Evolutionary conservation across 2,113 vertebrate species (phyloP).

Genomic region (Hyla sarda): DNA sequence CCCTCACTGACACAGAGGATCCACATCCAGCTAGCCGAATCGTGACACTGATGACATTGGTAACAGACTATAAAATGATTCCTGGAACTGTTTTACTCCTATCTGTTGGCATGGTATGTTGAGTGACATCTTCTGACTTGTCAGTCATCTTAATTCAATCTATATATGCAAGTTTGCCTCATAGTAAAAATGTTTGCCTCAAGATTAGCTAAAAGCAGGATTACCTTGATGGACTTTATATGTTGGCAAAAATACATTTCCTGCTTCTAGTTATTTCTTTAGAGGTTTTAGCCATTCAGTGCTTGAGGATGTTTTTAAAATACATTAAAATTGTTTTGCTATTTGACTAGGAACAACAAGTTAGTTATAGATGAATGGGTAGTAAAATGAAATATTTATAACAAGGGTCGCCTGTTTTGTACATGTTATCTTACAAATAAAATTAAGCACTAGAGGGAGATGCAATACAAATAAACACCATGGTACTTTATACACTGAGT

Average conservation of each 20-base stretch:
- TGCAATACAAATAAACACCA: constrained; percentile 31
- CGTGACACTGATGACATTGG: not conserved
- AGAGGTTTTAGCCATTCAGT: not conserved
- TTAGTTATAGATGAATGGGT: not conserved
- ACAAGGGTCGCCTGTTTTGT: not conserved
- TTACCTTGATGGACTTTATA: not conserved
- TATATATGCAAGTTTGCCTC: not conserved
- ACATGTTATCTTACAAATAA: constrained; percentile 7
- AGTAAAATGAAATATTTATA: not conserved
- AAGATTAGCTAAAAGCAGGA: not conserved
- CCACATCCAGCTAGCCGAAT: too few relatives aligned
- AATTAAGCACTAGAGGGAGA: constrained; percentile 39
- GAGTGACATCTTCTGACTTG: not conserved
- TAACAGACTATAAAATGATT: not conserved
- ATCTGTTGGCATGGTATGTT: not conserved
- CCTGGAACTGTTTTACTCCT: not conserved
- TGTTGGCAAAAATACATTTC: not conserved
- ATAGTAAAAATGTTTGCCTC: not conserved
- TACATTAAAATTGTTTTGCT: not conserved
- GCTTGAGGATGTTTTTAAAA: not conserved
- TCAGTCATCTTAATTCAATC: not conserved
- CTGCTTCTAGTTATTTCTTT: not conserved
- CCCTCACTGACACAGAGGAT: too few relatives aligned
- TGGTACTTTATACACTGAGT: not conserved
- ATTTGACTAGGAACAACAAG: not conserved